Evolutionary conservation across 2,113 vertebrate species (phyloP).

Genomic region (Puntigrus tetrazona): DNA sequence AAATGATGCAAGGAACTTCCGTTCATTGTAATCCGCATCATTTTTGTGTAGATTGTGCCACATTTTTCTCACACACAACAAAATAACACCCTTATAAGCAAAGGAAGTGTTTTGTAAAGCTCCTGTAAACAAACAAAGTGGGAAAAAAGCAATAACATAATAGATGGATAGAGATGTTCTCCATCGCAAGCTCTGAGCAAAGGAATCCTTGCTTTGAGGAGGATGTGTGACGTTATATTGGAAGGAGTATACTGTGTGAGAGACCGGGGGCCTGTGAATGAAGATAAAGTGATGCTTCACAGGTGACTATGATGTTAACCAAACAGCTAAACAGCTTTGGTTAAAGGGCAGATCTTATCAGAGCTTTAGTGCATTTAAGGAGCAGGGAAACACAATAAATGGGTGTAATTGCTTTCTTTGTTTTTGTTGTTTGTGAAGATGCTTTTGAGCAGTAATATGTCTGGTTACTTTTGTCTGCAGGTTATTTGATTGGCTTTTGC

Average conservation of each 20-base stretch:
- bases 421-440: background rate
- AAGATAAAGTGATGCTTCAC: background rate
- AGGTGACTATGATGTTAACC: constrained; percentile 5
- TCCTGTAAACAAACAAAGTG: background rate
- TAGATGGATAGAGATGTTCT: background rate
- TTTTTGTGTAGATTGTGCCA: background rate
- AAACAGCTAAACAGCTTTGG: constrained; percentile 1
- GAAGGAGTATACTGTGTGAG: background rate
- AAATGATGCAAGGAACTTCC: constrained; percentile 8
- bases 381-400: background rate
- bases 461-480: background rate
- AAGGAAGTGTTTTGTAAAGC: constrained; percentile 29
- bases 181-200: background rate
- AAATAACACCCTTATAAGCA: constrained; percentile 13
- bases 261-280: background rate
- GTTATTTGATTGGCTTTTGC: background rate
- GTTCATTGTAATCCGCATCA: constrained; percentile 16
- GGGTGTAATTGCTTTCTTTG: background rate
- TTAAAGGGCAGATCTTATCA: background rate
- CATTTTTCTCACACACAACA: constrained; percentile 19
- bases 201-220: background rate
- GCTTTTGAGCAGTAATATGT: background rate
- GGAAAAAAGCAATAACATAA: constrained; percentile 3
- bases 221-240: background rate
- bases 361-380: background rate